Conservation (phyloP, 2,113 vertebrate species). For the Scalopus aquaticus region DNA sequence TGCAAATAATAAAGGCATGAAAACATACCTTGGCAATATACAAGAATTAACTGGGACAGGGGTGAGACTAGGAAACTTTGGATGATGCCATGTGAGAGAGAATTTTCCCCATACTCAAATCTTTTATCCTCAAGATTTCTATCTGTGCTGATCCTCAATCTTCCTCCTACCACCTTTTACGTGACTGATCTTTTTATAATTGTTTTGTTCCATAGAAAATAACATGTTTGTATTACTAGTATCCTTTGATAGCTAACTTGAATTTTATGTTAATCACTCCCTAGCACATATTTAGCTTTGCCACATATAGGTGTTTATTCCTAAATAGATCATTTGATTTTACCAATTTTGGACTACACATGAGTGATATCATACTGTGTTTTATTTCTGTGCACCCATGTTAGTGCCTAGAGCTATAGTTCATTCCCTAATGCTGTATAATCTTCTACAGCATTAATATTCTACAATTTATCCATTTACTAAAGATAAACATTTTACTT, state of each 20-base stretch:
- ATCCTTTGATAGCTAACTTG: not conserved
- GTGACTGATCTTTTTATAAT: not conserved
- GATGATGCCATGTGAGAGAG: too few species aligned
- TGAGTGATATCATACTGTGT: not conserved
- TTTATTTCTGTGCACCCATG: not conserved
- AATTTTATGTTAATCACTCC: not conserved
- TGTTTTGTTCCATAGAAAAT: not conserved
- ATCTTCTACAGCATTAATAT: not conserved
- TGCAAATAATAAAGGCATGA: not conserved
- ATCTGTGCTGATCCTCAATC: not conserved
- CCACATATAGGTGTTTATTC: not conserved
- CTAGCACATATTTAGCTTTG: not conserved
- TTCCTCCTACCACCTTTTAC: not conserved
- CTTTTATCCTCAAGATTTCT: not conserved
- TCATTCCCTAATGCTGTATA: not conserved
- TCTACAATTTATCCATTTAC: not conserved
- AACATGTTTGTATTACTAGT: not conserved
- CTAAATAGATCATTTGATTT: not conserved
- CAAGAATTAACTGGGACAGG: not conserved
- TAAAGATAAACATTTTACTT: not conserved
- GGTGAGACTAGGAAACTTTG: not conserved
- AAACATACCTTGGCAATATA: not conserved
- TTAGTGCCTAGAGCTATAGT: not conserved
- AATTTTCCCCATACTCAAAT: not conserved
- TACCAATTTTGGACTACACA: not conserved